Evolutionary conservation across 2,113 vertebrate species (phyloP), one percentile per base, ranked within the genome.

Genomic region (Pontoporia blainvillei): DNA sequence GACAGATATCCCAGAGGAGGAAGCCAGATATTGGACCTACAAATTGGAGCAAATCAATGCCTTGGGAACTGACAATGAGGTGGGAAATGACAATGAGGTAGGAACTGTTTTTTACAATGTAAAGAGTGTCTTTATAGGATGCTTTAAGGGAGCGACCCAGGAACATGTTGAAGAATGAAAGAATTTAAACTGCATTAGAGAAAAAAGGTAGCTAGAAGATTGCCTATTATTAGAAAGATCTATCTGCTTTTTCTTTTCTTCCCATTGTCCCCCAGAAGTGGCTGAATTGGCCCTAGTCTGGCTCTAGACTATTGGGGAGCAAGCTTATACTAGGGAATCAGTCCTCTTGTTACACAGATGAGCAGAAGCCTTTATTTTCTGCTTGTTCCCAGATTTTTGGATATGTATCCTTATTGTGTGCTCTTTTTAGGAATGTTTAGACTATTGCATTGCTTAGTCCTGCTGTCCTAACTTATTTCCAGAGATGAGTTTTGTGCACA

Each of bases 1-100:
- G 99, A 3, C 83, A 99, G 99, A 99, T 98, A 99, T 99, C 93
- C 99, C 99, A 85, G 99, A 99, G 96, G 99, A 99, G 61, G 99
- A 99, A 97, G 99, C 99, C n/a, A 99, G 99, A 98, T 99, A 99
- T 95, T 99, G 99, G 99, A 99, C 99, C 15, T 98, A 98, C 86
- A 99, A 99, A 97, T 98, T 99, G 94, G 99, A 99, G 73, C 99
- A 98, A 97, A 99, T 99, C 96, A 99, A 99, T 98, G 98, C 99
- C 34, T 98, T 99, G 98, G 98, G 96, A 96, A 98, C 99, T 75
- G 98, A 99, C 11, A 99, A 99, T 96, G 99, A 99, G 99, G 99
- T 99, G 97, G 59, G 96, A 90, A 59, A n/a, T 75, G 98, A 99
- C 11, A 99, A 99, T 96, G 99, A 99, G 99, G 99, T 99, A 97